phyloP scores from a whole-genome alignment of 2,888 invertebrate species.

The Bombyx huttoni region DNA sequence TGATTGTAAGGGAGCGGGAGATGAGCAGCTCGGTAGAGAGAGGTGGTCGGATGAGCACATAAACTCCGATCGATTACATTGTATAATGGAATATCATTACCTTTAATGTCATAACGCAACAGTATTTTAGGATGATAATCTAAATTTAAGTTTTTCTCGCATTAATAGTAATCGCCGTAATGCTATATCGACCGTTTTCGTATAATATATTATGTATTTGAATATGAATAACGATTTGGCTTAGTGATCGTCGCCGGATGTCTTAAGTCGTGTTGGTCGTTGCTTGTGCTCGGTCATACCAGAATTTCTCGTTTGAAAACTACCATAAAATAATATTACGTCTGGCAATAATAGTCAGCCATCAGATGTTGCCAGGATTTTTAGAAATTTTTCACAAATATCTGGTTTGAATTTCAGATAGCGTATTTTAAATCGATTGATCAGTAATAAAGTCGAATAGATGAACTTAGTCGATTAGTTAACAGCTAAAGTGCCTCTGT shows the following conservation, averaged over 20 bases:
- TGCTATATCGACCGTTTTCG: conserved; percentile 1
- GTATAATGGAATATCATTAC: conserved; percentile 66
- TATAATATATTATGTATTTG: conserved; percentile 5
- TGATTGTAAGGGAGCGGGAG: conserved; percentile 3
- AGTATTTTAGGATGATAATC: conserved; percentile 62
- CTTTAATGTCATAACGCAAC: conserved; percentile 65
- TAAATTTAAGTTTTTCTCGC: conserved; percentile 52
- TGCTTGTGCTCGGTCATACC: background rate
- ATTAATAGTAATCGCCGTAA: conserved; percentile 1
- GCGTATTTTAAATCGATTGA: conserved; percentile 10
- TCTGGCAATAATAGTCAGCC: conserved; percentile 1
- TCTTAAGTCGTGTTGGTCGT: background rate
- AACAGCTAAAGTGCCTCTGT: conserved; percentile 56
- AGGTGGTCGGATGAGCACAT: conserved; percentile 20
- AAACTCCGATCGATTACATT: conserved; percentile 39
- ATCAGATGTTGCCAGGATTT: conserved; percentile 4
- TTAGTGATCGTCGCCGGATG: background rate
- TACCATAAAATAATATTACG: background rate
- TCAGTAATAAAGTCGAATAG: conserved; percentile 1
- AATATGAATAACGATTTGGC: conserved; percentile 7
- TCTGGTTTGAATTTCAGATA: conserved; percentile 31
- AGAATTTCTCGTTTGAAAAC: background rate
- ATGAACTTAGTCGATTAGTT: conserved; percentile 21
- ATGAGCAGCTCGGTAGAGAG: conserved; percentile 20
- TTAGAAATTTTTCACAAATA: background rate